Evolutionary conservation across 2,888 invertebrate genomes (phyloP).

Genomic region (Conistra vaccinii): DNA sequence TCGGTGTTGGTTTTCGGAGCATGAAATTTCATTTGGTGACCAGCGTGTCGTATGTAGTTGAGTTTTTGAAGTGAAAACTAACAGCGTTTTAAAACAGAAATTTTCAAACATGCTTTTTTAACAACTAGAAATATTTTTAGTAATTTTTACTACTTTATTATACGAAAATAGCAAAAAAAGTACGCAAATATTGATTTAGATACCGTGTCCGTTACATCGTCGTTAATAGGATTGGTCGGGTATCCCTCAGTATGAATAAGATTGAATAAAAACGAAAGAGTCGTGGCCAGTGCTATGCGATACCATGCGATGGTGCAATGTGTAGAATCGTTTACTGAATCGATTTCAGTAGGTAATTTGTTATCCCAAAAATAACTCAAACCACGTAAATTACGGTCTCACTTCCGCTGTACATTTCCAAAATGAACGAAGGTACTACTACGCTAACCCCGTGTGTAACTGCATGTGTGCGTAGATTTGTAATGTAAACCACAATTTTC

Average conservation of each 20-base stretch:
- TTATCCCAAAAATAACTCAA: no score
- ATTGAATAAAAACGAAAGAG: not conserved
- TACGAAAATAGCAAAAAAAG: not conserved
- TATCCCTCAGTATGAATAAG: not conserved
- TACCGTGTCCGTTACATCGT: no score
- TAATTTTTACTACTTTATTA: no score
- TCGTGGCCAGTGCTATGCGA: not conserved
- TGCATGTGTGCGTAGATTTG: no score
- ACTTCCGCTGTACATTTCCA: no score
- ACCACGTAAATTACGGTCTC: no score
- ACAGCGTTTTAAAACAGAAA: not conserved
- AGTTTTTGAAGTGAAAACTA: conserved; percentile 7
- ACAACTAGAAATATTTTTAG: no score
- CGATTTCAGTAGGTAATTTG: no score
- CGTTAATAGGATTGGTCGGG: not conserved
- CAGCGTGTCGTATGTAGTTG: not conserved
- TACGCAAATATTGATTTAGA: not conserved
- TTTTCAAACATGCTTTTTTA: not conserved
- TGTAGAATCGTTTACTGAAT: no score
- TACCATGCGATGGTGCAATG: not conserved
- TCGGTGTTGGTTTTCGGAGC: conserved; percentile 1
- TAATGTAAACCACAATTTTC: no score
- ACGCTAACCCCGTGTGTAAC: no score
- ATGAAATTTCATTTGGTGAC: conserved; percentile 36
- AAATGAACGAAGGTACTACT: no score